phyloP scores from a whole-genome alignment of 2,797 vertebrate species.

The Yasuhikotakia modesta region DNA sequence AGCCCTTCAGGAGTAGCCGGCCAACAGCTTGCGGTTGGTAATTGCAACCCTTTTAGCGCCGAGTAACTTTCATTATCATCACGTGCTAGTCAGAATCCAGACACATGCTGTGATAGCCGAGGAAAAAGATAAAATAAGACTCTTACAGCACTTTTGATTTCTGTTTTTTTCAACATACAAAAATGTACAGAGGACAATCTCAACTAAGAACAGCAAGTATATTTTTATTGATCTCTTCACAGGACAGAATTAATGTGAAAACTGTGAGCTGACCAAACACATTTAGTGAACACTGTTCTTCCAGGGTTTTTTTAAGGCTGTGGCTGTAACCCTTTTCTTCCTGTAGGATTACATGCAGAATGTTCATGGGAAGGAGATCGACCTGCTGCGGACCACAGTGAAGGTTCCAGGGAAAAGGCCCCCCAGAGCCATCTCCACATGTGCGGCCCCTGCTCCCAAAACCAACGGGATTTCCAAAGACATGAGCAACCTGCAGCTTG shows the following conservation, averaged over 20 bases:
- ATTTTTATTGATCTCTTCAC: slow-evolving; percentile 23
- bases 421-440: slow-evolving; percentile 88
- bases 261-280: slow-evolving; percentile 32
- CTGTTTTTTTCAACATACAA: slow-evolving; percentile 18
- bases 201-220: slow-evolving; percentile 19
- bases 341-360: slow-evolving; percentile 98
- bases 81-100: slow-evolving; percentile 44
- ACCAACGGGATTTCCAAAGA: slow-evolving; percentile 93
- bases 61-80: slow-evolving; percentile 75
- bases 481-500: slow-evolving; percentile 91
- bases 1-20: slow-evolving; percentile 85
- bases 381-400: slow-evolving; percentile 94
- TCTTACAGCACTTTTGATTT: not conserved
- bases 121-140: not conserved
- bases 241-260: slow-evolving; percentile 1
- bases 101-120: slow-evolving; percentile 42
- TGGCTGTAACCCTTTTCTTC: slow-evolving; percentile 7
- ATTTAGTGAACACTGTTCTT: slow-evolving; percentile 33
- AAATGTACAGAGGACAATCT: not conserved
- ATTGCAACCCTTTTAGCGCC: slow-evolving; percentile 95
- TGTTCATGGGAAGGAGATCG: slow-evolving; percentile 94
- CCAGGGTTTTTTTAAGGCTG: slow-evolving; percentile 9
- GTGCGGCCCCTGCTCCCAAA: slow-evolving; percentile 86
- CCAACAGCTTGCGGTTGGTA: slow-evolving; percentile 93
- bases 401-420: slow-evolving; percentile 96